A percentile compares a stretch with the other conserved stretches of the same genome.
Evolutionary conservation across 2,888 invertebrate genomes (phyloP).

Genomic region (Nasonovia ribisnigri): DNA sequence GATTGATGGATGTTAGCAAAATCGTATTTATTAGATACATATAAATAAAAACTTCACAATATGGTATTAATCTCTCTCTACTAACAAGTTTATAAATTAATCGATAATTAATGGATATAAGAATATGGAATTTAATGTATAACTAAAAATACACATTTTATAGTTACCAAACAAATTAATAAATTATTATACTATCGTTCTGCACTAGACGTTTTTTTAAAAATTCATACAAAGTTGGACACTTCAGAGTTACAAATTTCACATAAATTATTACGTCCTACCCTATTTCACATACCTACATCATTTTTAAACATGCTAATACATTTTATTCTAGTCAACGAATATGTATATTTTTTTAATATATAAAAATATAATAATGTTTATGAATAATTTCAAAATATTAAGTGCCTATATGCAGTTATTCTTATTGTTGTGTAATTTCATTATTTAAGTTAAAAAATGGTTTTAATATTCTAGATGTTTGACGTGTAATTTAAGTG

Average conservation of each 20-base stretch:
- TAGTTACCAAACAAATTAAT: background rate
- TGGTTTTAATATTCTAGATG: background rate
- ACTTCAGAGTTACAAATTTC: background rate
- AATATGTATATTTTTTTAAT: background rate
- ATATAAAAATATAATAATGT: no score
- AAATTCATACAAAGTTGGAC: background rate
- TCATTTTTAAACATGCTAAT: background rate
- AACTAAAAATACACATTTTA: background rate
- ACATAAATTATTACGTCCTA: background rate
- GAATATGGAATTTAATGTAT: background rate
- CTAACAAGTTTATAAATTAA: background rate
- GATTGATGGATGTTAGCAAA: background rate
- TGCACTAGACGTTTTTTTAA: background rate
- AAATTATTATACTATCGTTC: background rate
- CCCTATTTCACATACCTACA: background rate
- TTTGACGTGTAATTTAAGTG: background rate
- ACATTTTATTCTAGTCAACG: background rate
- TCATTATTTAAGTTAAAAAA: background rate
- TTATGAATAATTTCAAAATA: background rate
- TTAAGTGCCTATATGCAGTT: background rate
- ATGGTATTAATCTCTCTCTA: background rate
- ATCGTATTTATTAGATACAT: background rate
- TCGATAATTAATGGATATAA: background rate
- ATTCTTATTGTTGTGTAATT: background rate
- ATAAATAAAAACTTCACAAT: background rate